Evolutionary conservation across 2,113 vertebrate genomes (phyloP).

Genomic region (Symphodus melops): DNA sequence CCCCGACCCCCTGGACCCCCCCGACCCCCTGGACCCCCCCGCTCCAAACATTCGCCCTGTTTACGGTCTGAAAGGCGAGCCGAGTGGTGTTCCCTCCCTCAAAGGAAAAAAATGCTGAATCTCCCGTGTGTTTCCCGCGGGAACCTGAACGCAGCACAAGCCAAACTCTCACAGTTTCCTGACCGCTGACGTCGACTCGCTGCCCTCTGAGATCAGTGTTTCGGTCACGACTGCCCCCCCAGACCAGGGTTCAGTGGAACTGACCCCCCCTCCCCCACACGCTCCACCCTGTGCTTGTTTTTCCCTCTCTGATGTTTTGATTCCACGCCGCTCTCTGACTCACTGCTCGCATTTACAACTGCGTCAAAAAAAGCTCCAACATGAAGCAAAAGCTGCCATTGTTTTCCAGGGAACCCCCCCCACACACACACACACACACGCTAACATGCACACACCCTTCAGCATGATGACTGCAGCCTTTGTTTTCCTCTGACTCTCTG

Average conservation of each 20-base stretch:
- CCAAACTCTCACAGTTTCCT: constrained; percentile 28
- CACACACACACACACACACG: neutral
- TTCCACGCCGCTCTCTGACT: constrained; percentile 48
- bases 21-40: neutral
- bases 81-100: constrained; percentile 5
- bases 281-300: constrained; percentile 29
- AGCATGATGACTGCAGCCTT: constrained; percentile 26
- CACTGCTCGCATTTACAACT: constrained; percentile 47
- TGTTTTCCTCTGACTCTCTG: constrained; percentile 25
- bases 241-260: constrained; percentile 5
- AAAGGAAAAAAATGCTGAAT: constrained; percentile 11
- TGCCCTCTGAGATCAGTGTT: constrained; percentile 6
- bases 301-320: constrained; percentile 37
- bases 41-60: neutral
- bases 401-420: constrained; percentile 53
- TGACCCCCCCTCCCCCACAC: neutral
- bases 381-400: constrained; percentile 43
- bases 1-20: too few relatives aligned
- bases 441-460: constrained; percentile 5
- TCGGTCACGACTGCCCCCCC: neutral
- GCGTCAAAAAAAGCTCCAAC: neutral
- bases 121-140: constrained; percentile 4
- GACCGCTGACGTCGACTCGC: constrained; percentile 1
- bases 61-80: neutral
- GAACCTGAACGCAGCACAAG: constrained; percentile 23